Base-by-base conservation (phyloP, 2,797 vertebrate genomes). In the Nyctibius grandis region DNA sequence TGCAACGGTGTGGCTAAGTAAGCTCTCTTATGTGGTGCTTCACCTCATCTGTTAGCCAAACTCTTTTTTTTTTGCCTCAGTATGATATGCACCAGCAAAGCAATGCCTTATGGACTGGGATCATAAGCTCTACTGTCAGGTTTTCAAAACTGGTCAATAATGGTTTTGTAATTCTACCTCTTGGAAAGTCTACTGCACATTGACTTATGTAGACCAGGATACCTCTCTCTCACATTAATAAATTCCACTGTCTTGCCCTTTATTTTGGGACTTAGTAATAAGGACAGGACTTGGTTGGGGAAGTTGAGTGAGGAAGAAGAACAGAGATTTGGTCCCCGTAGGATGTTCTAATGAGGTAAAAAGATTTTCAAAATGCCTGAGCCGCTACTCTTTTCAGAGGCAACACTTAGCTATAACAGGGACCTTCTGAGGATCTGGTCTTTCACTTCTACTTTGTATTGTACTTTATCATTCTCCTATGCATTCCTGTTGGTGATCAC, bases 1-100 rank as follows among this genome's bases (percentile, higher is more conserved):
- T 44, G 25, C 36, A 74, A 6, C 1, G 0, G 8, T 34, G 33
- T 11, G 26, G n/a, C 36, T 48, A 36, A 38, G 7, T 3, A 3
- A 50, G 48, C 4, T 48, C 18, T 64, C 56, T 20, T 36, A 3
- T 42, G 22, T 36, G n/a, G 19, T 72, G 45, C 19, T 54, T 59
- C 33, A 50, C 11, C 19, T 73, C 26, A 26, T 6, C 64, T n/a
- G 2, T 11, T 38, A 65, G 42, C 9, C 7, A 48, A 26, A 5
- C 9, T 26, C 25, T 48, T 22, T 1, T 1, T 22, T 40, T 40
- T 61, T 36, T 25, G 2, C 6, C 12, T 9, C 12, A 11, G 26
- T 12, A 16, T 31, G 16, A 33, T 68, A 48, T 57, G 21, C 28
- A 56, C 16, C 21, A 77, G n/a, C 31, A 84, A 81, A 81, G 21